These are phyloP conservation scores for Clarias fuscus DNA, from an alignment of 2,797 vertebrate genomes.

Conservation along the genomic window DNA sequence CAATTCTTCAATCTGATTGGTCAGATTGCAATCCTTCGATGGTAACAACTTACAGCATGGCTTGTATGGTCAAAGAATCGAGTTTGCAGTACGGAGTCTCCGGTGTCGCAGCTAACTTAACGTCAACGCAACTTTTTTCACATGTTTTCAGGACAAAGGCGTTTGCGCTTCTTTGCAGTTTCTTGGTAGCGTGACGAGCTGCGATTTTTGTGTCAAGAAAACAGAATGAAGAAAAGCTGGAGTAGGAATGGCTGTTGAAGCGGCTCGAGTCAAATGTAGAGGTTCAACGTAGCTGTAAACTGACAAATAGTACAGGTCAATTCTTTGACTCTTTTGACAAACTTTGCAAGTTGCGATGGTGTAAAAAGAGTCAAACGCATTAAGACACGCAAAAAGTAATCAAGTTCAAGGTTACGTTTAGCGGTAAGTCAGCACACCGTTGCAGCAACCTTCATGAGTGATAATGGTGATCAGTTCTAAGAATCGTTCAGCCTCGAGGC, in stretches of 20 bases:
- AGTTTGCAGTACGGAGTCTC: background rate
- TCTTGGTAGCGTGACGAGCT: background rate
- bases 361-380: background rate
- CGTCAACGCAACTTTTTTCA: background rate
- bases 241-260: background rate
- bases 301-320: background rate
- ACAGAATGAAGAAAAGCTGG: background rate
- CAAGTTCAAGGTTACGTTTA: background rate
- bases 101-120: background rate
- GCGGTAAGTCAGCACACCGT: background rate
- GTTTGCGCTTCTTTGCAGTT: background rate
- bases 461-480: background rate
- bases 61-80: background rate
- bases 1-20: background rate
- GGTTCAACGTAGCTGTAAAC: background rate
- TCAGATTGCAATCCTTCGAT: background rate
- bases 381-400: background rate
- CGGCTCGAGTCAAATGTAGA: background rate
- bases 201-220: background rate
- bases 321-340: background rate
- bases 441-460: background rate
- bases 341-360: background rate
- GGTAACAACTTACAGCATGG: background rate
- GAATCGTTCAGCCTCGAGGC: background rate
- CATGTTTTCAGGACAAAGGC: background rate